Evolutionary conservation across 2,113 vertebrate genomes (phyloP), one percentile per base, ranked within the genome.

Genomic region (Amazona vittata): DNA sequence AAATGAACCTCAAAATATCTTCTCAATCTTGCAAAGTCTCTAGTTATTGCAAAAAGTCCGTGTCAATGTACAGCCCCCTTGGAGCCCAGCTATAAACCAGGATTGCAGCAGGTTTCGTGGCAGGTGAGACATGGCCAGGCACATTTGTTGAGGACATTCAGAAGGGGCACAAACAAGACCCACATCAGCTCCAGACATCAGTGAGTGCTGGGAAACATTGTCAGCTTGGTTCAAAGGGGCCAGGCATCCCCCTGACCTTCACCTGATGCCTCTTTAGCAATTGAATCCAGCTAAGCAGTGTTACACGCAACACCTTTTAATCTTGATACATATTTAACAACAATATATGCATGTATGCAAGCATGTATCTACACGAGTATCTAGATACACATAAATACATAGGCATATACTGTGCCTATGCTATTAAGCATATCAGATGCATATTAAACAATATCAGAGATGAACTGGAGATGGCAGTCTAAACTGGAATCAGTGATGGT

Each of bases 401-500:
- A 4, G 5, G 33, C 57, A 19, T 22, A 2, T 4, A 53, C 7
- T 5, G 57, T n/a, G 76, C 9, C 49, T 49, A 24, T 35, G n/a
- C n/a, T 59, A n/a, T 52, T 7, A 35, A 57, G 49, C 2, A 0
- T 24, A 26, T 11, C 31, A 24, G 55, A 44, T 47, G 39, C 55
- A 19, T n/a, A 13, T 64, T 24, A 33, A 65, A 71, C 91, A 63
- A 1, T 94, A n/a, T 75, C 91, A 35, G 77, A 35, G 62, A 25
- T 64, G 86, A 84, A 93, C 91, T 96, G 91, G 94, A 94, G 93
- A 78, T 92, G 96, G 96, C 96, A 97, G 94, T 47, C 25, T 91
- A 55, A 78, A 76, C 91, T 81, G 83, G 57, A 75, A 57, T 24
- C 68, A 15, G 76, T 5, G n/a, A 1, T 8, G n/a, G 52, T 24